Evolutionary conservation across 2,113 vertebrate species (phyloP).

Genomic region (Ia io): DNA sequence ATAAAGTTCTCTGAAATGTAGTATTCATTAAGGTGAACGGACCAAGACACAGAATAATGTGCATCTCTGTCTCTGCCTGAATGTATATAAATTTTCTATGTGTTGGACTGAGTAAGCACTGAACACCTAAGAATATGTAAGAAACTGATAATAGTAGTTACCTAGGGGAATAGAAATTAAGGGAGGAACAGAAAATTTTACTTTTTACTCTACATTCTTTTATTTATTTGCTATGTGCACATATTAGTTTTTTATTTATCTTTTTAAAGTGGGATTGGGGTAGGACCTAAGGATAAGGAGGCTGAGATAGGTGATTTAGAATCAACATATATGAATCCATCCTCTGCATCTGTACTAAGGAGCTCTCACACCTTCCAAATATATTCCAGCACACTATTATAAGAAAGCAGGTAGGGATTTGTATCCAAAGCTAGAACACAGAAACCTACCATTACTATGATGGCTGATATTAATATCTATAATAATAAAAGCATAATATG

Average conservation of each 20-base stretch:
- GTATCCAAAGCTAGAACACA: background rate
- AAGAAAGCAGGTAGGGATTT: background rate
- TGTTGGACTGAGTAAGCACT: background rate
- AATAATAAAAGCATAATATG: no score
- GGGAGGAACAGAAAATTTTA: background rate
- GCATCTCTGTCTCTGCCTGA: background rate
- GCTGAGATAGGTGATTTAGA: background rate
- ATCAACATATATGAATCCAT: background rate
- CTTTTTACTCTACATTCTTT: background rate
- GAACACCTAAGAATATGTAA: background rate
- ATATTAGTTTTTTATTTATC: background rate
- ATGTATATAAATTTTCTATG: background rate
- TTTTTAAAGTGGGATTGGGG: background rate
- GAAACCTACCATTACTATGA: background rate
- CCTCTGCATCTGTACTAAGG: background rate
- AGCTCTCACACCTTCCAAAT: background rate
- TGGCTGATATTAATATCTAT: background rate
- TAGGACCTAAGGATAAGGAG: background rate
- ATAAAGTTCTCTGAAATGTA: background rate
- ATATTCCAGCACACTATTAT: background rate
- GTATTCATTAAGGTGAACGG: background rate
- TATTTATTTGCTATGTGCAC: background rate
- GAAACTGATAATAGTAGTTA: background rate
- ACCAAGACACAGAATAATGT: background rate
- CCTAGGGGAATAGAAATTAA: background rate